A percentile compares a stretch with the other conserved stretches of the same genome.
Evolutionary conservation across 2,888 invertebrate species (phyloP).

Genomic region (Drosophila flavopinicola): DNA sequence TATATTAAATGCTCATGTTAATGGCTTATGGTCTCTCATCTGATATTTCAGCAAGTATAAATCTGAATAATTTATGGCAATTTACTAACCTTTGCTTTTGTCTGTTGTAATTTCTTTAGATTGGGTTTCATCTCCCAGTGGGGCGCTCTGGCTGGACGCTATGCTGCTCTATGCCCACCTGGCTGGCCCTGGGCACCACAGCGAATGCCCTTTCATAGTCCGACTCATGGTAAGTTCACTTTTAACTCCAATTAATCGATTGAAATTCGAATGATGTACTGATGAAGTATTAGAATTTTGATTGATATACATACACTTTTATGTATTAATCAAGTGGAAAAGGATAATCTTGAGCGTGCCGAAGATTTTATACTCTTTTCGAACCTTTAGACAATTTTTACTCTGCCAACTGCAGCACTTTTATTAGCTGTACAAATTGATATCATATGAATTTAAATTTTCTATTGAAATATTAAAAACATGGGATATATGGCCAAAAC

Average conservation of each 20-base stretch:
- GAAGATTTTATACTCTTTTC: no score
- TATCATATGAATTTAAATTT: no score
- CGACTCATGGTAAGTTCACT: slow-evolving; percentile 87
- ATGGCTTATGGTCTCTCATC: slow-evolving; percentile 44
- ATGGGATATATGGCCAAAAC: no score
- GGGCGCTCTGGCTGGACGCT: slow-evolving; percentile 90
- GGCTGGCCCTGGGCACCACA: slow-evolving; percentile 87
- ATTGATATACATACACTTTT: no score
- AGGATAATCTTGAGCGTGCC: no score
- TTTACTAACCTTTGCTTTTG: slow-evolving; percentile 38
- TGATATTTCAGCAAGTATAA: slow-evolving; percentile 44
- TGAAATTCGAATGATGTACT: neutral
- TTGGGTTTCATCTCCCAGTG: slow-evolving; percentile 93
- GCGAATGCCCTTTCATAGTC: slow-evolving; percentile 86
- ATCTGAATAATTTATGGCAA: slow-evolving; percentile 52
- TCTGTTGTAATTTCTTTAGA: slow-evolving; percentile 85
- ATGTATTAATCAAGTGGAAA: no score
- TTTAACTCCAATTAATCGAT: neutral
- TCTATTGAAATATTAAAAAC: no score
- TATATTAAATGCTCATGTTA: slow-evolving; percentile 28
- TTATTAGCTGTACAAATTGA: no score
- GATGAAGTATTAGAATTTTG: neutral
- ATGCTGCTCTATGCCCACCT: slow-evolving; percentile 89
- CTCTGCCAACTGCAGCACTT: no score
- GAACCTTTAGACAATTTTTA: no score